Base-by-base conservation (phyloP, 35 echinoderm and acorn worm species). In the Hemicentrotus pulcherrimus region DNA sequence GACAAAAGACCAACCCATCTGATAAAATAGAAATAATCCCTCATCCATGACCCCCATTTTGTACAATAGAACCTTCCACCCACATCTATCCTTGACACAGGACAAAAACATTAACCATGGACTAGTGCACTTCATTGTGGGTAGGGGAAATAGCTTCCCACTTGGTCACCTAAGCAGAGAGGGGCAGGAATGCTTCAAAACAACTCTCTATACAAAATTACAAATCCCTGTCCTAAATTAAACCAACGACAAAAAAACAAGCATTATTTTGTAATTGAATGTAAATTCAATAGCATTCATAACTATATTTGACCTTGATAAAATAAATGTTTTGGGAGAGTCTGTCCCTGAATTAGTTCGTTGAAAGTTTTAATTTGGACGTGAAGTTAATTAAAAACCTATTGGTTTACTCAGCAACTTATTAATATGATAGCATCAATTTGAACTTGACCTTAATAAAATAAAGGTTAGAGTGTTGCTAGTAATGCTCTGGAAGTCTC, bases 91-190 rank as follows among this genome's bases (percentile, higher is more conserved):
- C 88, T 90, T 90, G 88, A 47, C 88, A 90, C 31, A 41, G 88
- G 32, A 90, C 32, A 90, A 90, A 18, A 32, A 32, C 88, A 90
- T 47, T 19, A 24, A 16, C 88, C 87, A 90, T 32, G 88, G 88
- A 90, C 88, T 32, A 28, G 88, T 90, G 88, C 88, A 90, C 46
- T 90, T 47, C 19, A 45, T 90, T 90, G 88, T 90, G 88, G 88
- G 88, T 33, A 19, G 88, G 85, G 88, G 88, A 90, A 90, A 47
- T 90, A 15, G 11, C 32, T 90, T 90, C 88, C 46, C 88, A 90
- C 88, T 18, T 90, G 88, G 88, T 47, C 88, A 78, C 65, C 65
- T 78, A 78, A 78, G 65, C 65, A 78, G 28, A 78, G 65, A 78
- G 65, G 65, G 65, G 19, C 22, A n/a, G 65, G 65, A 78, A 78